Evolutionary conservation across 1,140 invertebrate genomes (phyloP), one percentile per base, ranked within the genome.

Genomic region (Drosophila rhopaloa): DNA sequence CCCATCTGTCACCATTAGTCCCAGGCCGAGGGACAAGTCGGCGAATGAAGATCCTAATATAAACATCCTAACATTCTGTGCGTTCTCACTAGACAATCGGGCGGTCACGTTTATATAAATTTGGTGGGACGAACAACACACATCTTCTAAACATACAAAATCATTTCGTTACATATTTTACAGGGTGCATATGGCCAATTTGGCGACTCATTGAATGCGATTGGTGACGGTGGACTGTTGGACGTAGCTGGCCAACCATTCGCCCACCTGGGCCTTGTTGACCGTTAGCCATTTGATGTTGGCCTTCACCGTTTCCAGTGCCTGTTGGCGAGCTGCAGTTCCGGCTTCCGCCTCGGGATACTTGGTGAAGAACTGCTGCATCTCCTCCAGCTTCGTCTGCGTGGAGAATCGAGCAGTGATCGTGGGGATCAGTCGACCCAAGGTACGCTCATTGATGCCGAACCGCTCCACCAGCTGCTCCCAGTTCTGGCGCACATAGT

Each of bases 341-440:
- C 97, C 97, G 11, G 97, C 97, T 4, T 97, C 97, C 6, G 96
- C 97, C 24, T 98, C 95, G 0, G 97, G 97, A 91, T 98, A 95
- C 77, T 95, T 94, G 3, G 90, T 90, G 84, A 98, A 98, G 92
- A 98, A 98, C 0, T 91, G 90, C 80, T 96, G 93, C 93, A 98
- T 96, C 95, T 98, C 96, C 79, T 96, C 86, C 0, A 97, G 92
- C 88, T 95, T 95, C 0, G 93, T 86, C 62, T 95, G 91, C 0
- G 96, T 96, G 9, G 95, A 93, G 88, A 97, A 98, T 0, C 93
- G 93, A 8, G 77, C 91, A 0, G 96, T 96, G 24, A 98, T 95
- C 0, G 86, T 92, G 1, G 95, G 95, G 48, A 98, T 95, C 46
- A 97, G 78, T 27, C 94, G 93, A 0, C 97, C 97, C 16, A 98